Conservation (phyloP, 2,797 vertebrate genomes). For the Hoplostethus mediterraneus region DNA sequence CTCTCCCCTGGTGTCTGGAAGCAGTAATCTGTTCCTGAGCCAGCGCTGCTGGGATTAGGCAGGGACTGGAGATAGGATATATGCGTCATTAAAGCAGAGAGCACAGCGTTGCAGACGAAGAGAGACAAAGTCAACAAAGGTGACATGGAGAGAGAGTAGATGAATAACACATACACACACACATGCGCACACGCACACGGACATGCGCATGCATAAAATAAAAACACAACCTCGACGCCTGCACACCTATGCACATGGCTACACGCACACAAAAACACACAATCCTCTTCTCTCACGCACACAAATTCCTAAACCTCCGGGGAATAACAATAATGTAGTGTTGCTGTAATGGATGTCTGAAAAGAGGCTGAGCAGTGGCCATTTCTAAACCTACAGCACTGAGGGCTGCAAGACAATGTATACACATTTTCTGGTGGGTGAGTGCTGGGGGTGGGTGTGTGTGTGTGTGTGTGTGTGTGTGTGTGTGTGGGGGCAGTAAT, state of each 20-base stretch:
- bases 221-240: conserved; percentile 35
- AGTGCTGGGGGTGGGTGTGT: no score
- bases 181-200: conserved; percentile 28
- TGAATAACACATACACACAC: conserved; percentile 55
- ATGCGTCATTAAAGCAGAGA: conserved; percentile 84
- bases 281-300: conserved; percentile 46
- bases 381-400: conserved; percentile 31
- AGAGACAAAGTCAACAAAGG: conserved; percentile 85
- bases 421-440: conserved; percentile 3
- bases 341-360: conserved; percentile 55
- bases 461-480: no score
- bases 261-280: background rate
- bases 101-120: conserved; percentile 64
- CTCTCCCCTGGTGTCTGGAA: conserved; percentile 81
- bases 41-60: conserved; percentile 85
- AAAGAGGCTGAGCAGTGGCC: conserved; percentile 27
- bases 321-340: conserved; percentile 63
- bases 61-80: conserved; percentile 83
- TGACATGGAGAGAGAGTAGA: conserved; percentile 70
- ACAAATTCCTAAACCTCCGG: conserved; percentile 54
- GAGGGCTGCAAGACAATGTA: conserved; percentile 21
- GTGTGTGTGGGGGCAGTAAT: background rate
- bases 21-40: conserved; percentile 86
- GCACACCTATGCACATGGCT: conserved; percentile 10
- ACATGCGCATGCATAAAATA: conserved; percentile 53